These are phyloP conservation scores for Chirona hameri DNA, from an alignment of 2,888 invertebrate genomes.

Conservation along the genomic window DNA sequence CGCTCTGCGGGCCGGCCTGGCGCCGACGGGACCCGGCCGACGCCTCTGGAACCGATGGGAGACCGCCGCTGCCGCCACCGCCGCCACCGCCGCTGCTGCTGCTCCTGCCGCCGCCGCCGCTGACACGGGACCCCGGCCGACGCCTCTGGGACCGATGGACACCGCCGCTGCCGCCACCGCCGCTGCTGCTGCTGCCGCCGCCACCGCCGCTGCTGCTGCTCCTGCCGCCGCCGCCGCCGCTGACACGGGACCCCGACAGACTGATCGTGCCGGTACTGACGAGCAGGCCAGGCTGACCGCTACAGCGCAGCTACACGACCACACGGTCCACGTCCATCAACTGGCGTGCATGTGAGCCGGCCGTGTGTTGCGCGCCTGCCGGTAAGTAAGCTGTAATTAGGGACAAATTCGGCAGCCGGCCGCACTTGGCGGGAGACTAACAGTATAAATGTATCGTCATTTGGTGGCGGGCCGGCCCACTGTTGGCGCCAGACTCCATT, in stretches of 20 bases:
- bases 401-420: background rate
- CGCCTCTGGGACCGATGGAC: no score
- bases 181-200: no score
- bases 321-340: background rate
- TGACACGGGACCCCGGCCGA: no score
- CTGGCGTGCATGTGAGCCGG: background rate
- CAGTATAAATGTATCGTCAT: background rate
- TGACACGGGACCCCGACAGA: no score
- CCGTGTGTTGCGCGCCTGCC: background rate
- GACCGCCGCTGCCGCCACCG: background rate
- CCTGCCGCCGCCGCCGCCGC: no score
- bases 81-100: background rate
- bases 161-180: no score
- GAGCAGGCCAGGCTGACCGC: background rate
- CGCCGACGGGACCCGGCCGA: no score
- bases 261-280: no score
- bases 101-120: no score
- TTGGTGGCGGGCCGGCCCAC: background rate
- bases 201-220: no score
- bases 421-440: background rate
- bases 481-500: background rate
- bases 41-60: background rate
- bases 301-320: background rate
- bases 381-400: constrained; percentile 24
- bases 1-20: no score